Percentiles rank a stretch among this genome's conserved stretches.
Conservation (phyloP, 2,113 vertebrate species). For the Podarcis cretensis region DNA sequence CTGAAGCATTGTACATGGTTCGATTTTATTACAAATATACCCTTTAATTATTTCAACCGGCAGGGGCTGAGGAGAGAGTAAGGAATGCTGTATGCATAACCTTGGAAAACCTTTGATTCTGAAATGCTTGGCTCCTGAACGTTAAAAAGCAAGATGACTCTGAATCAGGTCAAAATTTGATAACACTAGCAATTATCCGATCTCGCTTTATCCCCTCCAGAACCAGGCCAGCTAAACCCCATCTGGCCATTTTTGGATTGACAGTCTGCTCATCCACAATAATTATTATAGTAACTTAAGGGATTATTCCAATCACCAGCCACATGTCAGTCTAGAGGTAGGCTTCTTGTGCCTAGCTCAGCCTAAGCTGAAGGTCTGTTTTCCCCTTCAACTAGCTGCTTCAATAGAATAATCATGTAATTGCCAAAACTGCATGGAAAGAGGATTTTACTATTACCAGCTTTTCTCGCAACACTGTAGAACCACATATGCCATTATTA, state of each 20-base stretch:
- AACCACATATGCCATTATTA: conserved; percentile 31
- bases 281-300: conserved; percentile 68
- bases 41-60: neutral
- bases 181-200: conserved; percentile 56
- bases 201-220: conserved; percentile 46
- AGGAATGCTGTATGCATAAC: neutral
- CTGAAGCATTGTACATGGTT: neutral
- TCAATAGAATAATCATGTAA: conserved; percentile 24
- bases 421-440: conserved; percentile 54
- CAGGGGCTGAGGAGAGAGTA: neutral
- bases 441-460: conserved; percentile 55
- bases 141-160: conserved; percentile 14
- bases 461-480: conserved; percentile 41
- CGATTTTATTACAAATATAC: neutral
- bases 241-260: conserved; percentile 58
- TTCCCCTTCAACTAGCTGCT: conserved; percentile 21
- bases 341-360: conserved; percentile 28
- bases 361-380: conserved; percentile 28
- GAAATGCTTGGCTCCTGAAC: neutral
- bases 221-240: conserved; percentile 56
- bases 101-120: conserved; percentile 5
- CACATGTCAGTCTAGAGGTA: conserved; percentile 22
- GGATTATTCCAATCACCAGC: conserved; percentile 60
- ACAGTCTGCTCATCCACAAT: conserved; percentile 46
- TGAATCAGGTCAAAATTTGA: conserved; percentile 57